phyloP scores from a whole-genome alignment of 2,113 vertebrate species.

The Petroica traversi region DNA sequence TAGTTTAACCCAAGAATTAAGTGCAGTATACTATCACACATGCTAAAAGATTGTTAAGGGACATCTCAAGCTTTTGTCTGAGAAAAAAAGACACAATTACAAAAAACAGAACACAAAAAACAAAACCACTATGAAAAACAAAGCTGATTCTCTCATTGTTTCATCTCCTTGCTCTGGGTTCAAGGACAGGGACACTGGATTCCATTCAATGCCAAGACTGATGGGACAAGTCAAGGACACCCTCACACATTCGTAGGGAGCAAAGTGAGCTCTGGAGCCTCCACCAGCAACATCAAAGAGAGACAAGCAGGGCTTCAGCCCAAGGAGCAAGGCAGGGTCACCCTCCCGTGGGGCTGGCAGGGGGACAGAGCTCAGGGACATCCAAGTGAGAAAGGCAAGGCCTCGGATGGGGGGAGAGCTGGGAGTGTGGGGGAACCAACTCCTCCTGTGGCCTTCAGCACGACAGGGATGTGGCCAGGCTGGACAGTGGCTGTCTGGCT shows the following conservation, averaged over 20 bases:
- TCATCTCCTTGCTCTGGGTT: background rate
- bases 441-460: slow-evolving; percentile 13
- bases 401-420: background rate
- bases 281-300: background rate
- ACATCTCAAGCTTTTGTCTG: background rate
- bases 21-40: background rate
- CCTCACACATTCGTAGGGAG: background rate
- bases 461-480: background rate
- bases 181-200: fast-evolving
- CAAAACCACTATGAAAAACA: background rate
- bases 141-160: background rate
- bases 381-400: background rate
- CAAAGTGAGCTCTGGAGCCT: background rate
- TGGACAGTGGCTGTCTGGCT: background rate
- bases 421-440: background rate
- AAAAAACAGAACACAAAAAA: no score
- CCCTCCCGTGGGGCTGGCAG: background rate
- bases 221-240: background rate
- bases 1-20: background rate
- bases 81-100: background rate
- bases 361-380: background rate
- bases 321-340: background rate
- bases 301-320: background rate
- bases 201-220: background rate
- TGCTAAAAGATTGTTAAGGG: background rate